These are phyloP conservation scores for Sterna hirundo DNA, from an alignment of 2,113 vertebrate genomes.

Conservation along the genomic window DNA sequence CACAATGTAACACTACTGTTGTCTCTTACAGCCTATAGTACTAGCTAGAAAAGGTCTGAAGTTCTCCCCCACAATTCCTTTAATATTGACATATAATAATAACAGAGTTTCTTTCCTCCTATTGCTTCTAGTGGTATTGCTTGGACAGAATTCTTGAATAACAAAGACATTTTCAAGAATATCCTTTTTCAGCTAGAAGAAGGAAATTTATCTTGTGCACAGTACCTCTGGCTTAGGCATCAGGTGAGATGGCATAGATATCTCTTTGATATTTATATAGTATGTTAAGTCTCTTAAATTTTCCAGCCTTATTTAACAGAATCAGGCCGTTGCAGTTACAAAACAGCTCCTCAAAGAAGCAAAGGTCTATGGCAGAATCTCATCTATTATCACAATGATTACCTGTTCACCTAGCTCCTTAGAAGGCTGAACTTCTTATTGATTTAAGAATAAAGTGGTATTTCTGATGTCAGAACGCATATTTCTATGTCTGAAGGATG, in stretches of 20 bases:
- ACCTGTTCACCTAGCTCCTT: not conserved
- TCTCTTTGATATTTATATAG: not conserved
- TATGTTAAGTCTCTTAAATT: not conserved
- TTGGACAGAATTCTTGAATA: conserved; percentile 94
- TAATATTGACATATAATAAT: not conserved
- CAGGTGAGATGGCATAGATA: conserved; percentile 76
- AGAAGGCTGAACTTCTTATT: not conserved
- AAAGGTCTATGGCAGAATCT: not conserved
- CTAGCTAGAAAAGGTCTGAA: not conserved
- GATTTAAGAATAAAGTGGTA: not conserved
- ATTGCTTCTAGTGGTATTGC: conserved; percentile 78
- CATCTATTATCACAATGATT: not conserved
- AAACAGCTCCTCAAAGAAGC: not conserved
- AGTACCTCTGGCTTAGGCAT: conserved; percentile 93
- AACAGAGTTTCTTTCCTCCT: not conserved
- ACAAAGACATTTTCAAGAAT: conserved; percentile 79
- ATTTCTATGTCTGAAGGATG: not conserved
- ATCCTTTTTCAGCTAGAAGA: conserved; percentile 82
- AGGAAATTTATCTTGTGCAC: conserved; percentile 84
- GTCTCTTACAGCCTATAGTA: not conserved
- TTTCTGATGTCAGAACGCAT: not conserved
- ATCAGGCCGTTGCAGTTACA: not conserved
- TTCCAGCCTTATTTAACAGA: not conserved
- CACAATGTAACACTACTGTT: not conserved
- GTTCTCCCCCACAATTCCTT: not conserved